phyloP scores from a whole-genome alignment of 30 jellyfish, hydroid and myxozoan species.

The Chironex yamaguchii region DNA sequence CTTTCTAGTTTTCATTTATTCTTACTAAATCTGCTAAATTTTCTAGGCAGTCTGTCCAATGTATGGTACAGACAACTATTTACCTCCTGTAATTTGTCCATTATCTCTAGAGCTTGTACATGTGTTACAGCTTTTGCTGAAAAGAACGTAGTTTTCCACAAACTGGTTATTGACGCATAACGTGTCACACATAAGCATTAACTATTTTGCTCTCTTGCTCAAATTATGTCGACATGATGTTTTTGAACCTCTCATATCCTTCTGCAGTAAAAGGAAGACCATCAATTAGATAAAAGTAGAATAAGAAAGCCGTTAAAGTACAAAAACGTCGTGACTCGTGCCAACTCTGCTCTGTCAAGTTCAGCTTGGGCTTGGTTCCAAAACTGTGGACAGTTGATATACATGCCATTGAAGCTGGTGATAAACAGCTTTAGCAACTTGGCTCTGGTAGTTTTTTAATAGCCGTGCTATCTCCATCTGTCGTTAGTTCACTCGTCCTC shows the following conservation, averaged over 20 bases:
- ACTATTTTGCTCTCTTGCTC: constrained; percentile 61
- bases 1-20: constrained; percentile 56
- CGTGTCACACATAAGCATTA: constrained; percentile 62
- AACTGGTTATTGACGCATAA: constrained; percentile 36
- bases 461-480: no score
- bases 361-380: constrained; percentile 62
- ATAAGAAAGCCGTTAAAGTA: constrained; percentile 56
- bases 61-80: constrained; percentile 50
- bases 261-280: constrained; percentile 39
- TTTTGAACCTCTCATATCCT: constrained; percentile 61
- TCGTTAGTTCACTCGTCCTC: no score
- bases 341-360: constrained; percentile 29
- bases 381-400: constrained; percentile 65
- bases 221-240: constrained; percentile 21
- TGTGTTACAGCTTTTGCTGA: constrained; percentile 57
- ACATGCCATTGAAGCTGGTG: no score
- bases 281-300: constrained; percentile 38
- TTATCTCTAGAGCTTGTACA: constrained; percentile 70
- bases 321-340: constrained; percentile 53
- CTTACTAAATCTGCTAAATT: constrained; percentile 52
- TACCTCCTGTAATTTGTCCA: constrained; percentile 51
- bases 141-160: constrained; percentile 59
- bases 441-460: no score
- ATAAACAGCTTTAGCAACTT: no score
- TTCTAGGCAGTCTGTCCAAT: constrained; percentile 58